Percentiles rank a stretch among this genome's conserved stretches.
Conservation (phyloP, 2,797 vertebrate genomes). For the Dallia pectoralis region DNA sequence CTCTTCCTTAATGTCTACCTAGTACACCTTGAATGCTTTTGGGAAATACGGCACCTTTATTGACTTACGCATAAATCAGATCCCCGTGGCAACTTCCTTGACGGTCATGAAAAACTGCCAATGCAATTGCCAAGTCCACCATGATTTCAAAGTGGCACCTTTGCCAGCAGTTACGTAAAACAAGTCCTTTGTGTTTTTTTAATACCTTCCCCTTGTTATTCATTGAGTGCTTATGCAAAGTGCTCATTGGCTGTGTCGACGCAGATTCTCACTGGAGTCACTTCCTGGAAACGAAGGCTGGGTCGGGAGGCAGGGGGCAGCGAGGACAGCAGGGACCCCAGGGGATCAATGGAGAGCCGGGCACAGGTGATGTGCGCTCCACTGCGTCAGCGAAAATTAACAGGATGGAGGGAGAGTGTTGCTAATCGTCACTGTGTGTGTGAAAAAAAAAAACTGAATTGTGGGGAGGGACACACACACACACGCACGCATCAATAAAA, state of each 20-base stretch:
- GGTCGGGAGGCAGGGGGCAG: neutral
- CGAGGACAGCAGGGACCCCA: neutral
- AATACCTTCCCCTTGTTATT: neutral
- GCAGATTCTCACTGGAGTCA: neutral
- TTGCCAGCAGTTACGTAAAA: neutral
- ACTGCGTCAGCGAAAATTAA: conserved; percentile 13
- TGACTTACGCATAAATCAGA: neutral
- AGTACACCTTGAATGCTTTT: neutral
- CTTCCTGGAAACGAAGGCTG: neutral
- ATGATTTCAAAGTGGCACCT: neutral
- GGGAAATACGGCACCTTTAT: neutral
- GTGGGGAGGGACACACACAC: neutral
- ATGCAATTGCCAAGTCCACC: neutral
- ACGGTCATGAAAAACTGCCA: neutral
- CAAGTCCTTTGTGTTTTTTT: neutral
- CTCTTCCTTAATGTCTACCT: neutral
- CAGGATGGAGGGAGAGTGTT: neutral
- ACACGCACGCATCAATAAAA: neutral
- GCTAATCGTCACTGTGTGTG: neutral
- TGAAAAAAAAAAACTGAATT: neutral
- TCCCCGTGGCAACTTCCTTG: neutral
- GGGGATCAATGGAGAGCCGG: neutral
- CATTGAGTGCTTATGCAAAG: conserved; percentile 9
- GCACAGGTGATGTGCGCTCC: conserved; percentile 3
- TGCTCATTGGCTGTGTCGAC: neutral